A percentile compares a stretch with the other conserved stretches of the same genome.
These are phyloP conservation scores for Bombus consobrinus DNA, from an alignment of 1,140 invertebrate species.

Conservation along the genomic window DNA sequence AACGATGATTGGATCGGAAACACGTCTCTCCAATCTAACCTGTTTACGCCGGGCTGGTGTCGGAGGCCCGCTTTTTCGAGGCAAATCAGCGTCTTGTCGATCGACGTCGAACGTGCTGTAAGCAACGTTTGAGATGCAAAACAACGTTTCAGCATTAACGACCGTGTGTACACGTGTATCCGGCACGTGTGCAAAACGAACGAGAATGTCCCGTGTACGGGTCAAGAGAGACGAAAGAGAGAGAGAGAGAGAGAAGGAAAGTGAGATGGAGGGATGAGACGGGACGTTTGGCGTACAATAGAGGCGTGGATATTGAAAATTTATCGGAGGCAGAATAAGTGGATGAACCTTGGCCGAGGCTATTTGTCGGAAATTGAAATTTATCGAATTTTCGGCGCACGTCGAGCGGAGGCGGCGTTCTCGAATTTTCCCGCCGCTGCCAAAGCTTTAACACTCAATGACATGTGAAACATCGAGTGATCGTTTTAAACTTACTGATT, in stretches of 20 bases:
- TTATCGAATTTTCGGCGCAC: conserved; percentile 28
- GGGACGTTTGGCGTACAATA: neutral
- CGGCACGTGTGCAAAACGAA: conserved; percentile 5
- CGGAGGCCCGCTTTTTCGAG: neutral
- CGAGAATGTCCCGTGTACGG: neutral
- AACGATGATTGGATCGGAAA: conserved; percentile 11
- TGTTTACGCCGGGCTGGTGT: neutral
- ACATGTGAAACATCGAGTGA: conserved; percentile 24
- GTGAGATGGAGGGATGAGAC: neutral
- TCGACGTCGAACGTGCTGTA: conserved; percentile 3
- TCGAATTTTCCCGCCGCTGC: neutral
- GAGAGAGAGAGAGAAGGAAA: too few species aligned
- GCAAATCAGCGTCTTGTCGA: conserved; percentile 34
- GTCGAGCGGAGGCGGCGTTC: neutral
- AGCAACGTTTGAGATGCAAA: conserved; percentile 47
- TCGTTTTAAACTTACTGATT: conserved; percentile 3
- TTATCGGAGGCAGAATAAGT: conserved; percentile 34
- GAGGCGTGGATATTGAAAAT: conserved; percentile 44
- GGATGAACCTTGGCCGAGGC: conserved; percentile 24
- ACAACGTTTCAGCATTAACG: conserved; percentile 33
- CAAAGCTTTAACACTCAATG: conserved; percentile 7
- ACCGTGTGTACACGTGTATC: conserved; percentile 38
- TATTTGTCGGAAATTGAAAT: conserved; percentile 37
- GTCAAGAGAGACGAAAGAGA: too few species aligned
- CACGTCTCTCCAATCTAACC: neutral